Conservation (phyloP, 2,113 vertebrate genomes). For the Cyprinodon tularosa region DNA sequence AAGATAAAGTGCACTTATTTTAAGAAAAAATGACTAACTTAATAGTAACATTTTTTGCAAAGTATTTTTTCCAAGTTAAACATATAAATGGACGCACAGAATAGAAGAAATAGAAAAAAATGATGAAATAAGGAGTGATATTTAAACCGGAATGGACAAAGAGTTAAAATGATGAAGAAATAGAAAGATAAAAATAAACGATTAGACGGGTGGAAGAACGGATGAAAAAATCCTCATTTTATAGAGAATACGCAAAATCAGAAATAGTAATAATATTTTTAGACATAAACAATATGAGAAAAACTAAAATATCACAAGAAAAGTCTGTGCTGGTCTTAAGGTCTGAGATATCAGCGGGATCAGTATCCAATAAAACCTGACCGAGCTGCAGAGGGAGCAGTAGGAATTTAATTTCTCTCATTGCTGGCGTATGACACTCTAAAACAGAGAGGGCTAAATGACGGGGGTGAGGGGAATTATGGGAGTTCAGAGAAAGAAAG, state of each 20-base stretch:
- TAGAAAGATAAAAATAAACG: neutral
- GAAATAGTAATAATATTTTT: conserved; percentile 1
- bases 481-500: conserved; percentile 41
- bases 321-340: conserved; percentile 16
- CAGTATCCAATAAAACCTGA: conserved; percentile 52
- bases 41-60: too few species aligned
- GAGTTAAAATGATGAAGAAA: neutral
- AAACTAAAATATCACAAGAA: conserved; percentile 15
- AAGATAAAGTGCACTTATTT: too few species aligned
- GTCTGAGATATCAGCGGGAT: conserved; percentile 42
- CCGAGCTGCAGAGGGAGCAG: conserved; percentile 46
- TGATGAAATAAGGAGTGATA: too few species aligned
- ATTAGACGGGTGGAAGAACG: neutral
- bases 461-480: conserved; percentile 52
- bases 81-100: neutral
- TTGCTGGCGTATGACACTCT: conserved; percentile 59
- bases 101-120: neutral
- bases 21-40: too few species aligned
- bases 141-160: neutral
- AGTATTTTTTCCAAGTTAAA: neutral
- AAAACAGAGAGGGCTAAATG: conserved; percentile 53
- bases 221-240: neutral
- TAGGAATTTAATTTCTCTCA: conserved; percentile 61
- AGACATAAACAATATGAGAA: neutral
- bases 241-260: neutral